These are phyloP conservation scores for Drosophila vallismaia DNA, from an alignment of 2,888 invertebrate genomes.

Conservation along the genomic window DNA sequence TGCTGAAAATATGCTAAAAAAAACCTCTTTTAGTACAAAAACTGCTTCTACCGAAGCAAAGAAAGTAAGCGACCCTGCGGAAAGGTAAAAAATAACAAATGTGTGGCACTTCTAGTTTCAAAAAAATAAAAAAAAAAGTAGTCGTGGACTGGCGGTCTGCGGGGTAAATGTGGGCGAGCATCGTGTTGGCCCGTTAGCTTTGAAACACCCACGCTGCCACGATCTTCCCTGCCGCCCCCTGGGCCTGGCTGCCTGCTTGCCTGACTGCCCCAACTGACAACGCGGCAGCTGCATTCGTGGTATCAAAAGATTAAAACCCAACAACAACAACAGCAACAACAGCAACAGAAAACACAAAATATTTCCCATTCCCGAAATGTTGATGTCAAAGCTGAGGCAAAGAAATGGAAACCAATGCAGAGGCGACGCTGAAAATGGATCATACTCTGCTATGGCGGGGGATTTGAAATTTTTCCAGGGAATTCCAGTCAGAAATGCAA, in stretches of 20 bases:
- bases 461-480: slow-evolving; percentile 44
- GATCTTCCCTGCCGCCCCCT: background rate
- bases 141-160: background rate
- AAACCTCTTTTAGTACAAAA: background rate
- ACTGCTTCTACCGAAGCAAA: background rate
- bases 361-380: slow-evolving; percentile 56
- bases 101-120: slow-evolving; percentile 21
- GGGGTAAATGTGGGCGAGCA: slow-evolving; percentile 41
- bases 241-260: background rate
- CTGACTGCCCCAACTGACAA: slow-evolving; percentile 21
- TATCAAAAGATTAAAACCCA: slow-evolving; percentile 69
- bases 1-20: too few relatives aligned
- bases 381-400: slow-evolving; percentile 46
- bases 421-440: slow-evolving; percentile 25
- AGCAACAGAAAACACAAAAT: slow-evolving; percentile 26
- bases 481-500: slow-evolving; percentile 29
- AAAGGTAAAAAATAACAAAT: slow-evolving; percentile 21
- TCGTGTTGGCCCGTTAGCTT: slow-evolving; percentile 45
- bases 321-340: slow-evolving; percentile 32
- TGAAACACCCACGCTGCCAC: slow-evolving; percentile 41
- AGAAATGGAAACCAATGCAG: slow-evolving; percentile 55
- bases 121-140: slow-evolving; percentile 15
- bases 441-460: background rate
- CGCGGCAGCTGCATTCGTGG: slow-evolving; percentile 65
- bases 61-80: background rate